Evolutionary conservation across 2,113 vertebrate genomes (phyloP), one percentile per base, ranked within the genome.

Genomic region (Ceyx cyanopectus): DNA sequence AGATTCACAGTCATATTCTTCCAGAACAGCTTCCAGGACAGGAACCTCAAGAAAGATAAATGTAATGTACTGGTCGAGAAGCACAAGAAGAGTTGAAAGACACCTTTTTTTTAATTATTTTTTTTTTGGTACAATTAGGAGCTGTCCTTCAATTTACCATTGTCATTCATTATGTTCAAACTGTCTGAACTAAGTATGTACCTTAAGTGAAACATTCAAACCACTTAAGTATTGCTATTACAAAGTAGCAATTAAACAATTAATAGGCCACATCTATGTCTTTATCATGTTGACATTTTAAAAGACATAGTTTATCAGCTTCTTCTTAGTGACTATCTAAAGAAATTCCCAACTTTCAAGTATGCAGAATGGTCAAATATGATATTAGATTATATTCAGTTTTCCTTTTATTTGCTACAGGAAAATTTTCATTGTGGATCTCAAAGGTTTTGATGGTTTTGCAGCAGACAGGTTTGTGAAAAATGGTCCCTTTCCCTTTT

Each of bases 41-140:
- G 66, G 81, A 75, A 54, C 21, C n/a, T 67, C 34, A 81, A 37
- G 29, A n/a, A 85, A 93, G 84, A 84, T 56, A 84, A 87, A 84
- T 82, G 85, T 90, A 79, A 56, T 87, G 87, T 84, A 78, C 53
- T 67, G 27, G 19, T 85, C 60, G 27, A 56, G 57, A 91, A 60
- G 29, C 46, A 43, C 15, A 65, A 12, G 26, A 21, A 76, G 50
- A 50, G n/a, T 61, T 91, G 58, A 91, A 91, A 90, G 63, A 69
- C 43, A 15, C 43, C 43, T 45, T 14, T 15, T 45, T 43, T 43
- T 45, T 45, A 16, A 13, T 45, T 45, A 14, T 22, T 56, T 19
- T 32, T 81, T 66, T 34, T 13, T 0, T n/a, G n/a, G 5, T 30
- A 17, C 16, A 50, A 4, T 58, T 32, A 62, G 6, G 27, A 69